Percentiles rank a stretch among this genome's conserved stretches.
phyloP scores from a whole-genome alignment of 2,888 invertebrate species.

The Ophonus ardosiacus region DNA sequence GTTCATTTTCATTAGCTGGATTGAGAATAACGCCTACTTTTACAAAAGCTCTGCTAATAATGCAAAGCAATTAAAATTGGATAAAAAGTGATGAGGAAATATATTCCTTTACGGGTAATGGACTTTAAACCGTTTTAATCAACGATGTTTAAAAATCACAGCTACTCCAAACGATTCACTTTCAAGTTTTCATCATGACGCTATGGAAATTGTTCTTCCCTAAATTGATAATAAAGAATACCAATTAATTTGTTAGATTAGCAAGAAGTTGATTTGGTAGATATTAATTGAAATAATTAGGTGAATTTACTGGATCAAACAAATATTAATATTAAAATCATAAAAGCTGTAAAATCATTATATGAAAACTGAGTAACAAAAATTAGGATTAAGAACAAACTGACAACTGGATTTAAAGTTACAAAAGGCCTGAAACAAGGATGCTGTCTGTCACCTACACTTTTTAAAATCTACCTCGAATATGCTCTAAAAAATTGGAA shows the following conservation, averaged over 20 bases:
- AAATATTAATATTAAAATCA: no score
- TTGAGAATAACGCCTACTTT: conserved; percentile 10
- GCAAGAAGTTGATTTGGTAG: neutral
- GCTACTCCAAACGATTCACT: neutral
- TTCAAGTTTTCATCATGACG: neutral
- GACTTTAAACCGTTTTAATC: conserved; percentile 32
- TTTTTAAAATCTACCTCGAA: no score
- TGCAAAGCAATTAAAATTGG: conserved; percentile 33
- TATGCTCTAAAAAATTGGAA: no score
- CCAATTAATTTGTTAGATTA: neutral
- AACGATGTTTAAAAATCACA: conserved; percentile 28
- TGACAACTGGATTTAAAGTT: no score
- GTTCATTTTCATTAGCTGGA: conserved; percentile 56
- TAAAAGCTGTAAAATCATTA: no score
- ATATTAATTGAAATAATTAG: neutral
- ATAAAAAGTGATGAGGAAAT: conserved; percentile 42
- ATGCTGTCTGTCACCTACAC: no score
- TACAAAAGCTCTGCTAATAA: conserved; percentile 17
- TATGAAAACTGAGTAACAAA: no score
- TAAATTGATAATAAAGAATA: neutral
- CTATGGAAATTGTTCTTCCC: neutral
- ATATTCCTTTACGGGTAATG: conserved; percentile 19
- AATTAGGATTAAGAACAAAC: no score
- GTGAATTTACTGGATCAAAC: no score
- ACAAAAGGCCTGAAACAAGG: no score